A percentile compares a stretch with the other conserved stretches of the same genome.
These are phyloP conservation scores for Oceanodroma leucorhoa DNA, from an alignment of 2,797 vertebrate species.

Conservation along the genomic window DNA sequence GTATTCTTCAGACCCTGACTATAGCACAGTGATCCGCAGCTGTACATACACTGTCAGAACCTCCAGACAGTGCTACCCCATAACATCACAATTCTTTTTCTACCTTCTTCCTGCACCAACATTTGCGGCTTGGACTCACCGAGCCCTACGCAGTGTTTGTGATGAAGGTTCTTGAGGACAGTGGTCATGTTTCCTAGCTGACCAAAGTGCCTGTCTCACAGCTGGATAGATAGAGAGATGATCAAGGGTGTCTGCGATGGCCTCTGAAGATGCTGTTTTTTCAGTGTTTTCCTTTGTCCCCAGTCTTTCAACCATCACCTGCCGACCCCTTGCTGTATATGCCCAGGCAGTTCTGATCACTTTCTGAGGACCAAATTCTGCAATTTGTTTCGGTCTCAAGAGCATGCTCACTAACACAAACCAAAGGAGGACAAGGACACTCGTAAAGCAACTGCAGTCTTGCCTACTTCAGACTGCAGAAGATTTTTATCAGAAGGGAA, in stretches of 20 bases:
- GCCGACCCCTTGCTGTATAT: background rate
- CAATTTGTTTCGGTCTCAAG: background rate
- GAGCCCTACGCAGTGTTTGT: background rate
- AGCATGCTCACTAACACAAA: background rate
- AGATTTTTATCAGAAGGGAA: background rate
- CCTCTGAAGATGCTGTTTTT: background rate
- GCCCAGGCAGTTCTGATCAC: background rate
- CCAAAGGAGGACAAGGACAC: conserved; percentile 28
- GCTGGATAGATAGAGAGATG: background rate
- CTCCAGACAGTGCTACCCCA: background rate
- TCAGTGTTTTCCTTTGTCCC: background rate
- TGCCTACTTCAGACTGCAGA: background rate
- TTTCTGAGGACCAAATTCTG: background rate
- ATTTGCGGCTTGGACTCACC: background rate
- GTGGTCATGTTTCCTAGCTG: background rate
- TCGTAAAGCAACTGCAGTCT: background rate
- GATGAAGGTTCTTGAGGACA: background rate
- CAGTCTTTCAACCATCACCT: background rate
- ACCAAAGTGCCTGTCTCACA: background rate
- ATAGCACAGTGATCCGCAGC: background rate
- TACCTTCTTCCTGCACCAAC: background rate
- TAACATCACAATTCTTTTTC: background rate
- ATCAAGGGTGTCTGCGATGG: background rate
- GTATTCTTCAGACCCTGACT: background rate
- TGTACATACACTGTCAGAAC: background rate